Evolutionary conservation across 2,888 invertebrate genomes (phyloP), one percentile per base, ranked within the genome.

Genomic region (Conus canariensis): DNA sequence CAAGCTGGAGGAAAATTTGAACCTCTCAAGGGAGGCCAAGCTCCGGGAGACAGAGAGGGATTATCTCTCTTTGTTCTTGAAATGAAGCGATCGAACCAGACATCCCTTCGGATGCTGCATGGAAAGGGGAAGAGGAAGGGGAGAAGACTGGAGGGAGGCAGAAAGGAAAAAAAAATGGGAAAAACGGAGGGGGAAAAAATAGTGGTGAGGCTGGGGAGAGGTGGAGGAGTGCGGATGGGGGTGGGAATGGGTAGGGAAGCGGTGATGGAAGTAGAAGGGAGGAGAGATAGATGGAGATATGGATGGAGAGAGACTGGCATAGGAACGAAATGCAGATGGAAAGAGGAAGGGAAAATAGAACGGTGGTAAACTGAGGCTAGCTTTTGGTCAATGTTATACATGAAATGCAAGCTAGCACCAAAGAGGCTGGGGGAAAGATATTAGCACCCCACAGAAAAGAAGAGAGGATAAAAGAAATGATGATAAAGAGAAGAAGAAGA

Each of bases 11-110:
- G 87, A 87, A n/a, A 87, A 87, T n/a, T 74, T 87, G 74, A 87
- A n/a, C 74, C 74, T 74, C 87, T 74, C 74, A 70, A 74, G 87
- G 87, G 87, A 74, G 87, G 56, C 64, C 70, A 70, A 14, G 58
- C 70, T 56, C 74, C 30, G 58, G 87, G 87, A 87, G 87, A 87
- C 87, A 87, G 87, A 87, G 74, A 70, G 58, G 87, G 87, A 87
- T 87, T 87, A 87, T 87, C 87, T 87, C 74, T 87, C 87, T 87
- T 87, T 87, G 87, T 87, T 74, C 74, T 87, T 74, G 77, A 70
- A 59, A 58, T 74, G 87, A 64, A 64, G 56, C 60, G 59, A 86
- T 70, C 59, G 90, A 87, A 77, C 58, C 45, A 59, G 67, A 85
- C 82, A 64, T 85, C 80, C 64, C 22, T 25, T 59, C 56, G 88